Evolutionary conservation across 2,797 vertebrate genomes (phyloP), one percentile per base, ranked within the genome.

Genomic region (Poliocrania exsul): DNA sequence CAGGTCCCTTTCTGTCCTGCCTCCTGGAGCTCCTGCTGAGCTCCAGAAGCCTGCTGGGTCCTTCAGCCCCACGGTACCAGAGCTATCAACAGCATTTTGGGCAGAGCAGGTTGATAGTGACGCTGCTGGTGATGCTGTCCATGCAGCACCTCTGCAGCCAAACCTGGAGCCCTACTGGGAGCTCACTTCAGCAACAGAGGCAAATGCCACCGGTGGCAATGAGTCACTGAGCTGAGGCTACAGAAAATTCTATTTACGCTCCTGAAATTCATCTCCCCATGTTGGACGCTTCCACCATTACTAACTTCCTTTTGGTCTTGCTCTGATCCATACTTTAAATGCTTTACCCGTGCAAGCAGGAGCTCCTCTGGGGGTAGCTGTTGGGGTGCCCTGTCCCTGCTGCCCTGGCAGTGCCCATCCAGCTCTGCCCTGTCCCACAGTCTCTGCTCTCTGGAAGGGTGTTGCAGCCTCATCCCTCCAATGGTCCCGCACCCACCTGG

Each of bases 231-330:
- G 80, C 67, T 28, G 37, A 89, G 19, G 40, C 61, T 78, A 94
- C 50, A 85, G 62, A 92, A 85, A 92, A 89, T 75, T 71, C 81
- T 81, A 42, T 87, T 90, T 92, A 35, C 54, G 37, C 31, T 88
- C 58, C 88, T 74, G 38, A 92, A 89, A 94, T 94, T 44, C 29
- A 83, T 64, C 50, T 91, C 79, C 58, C 66, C 40, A 62, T 7
- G 0, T 42, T 40, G 38, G 61, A 79, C 58, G 51, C 69, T 95
- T 60, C 74, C 74, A 79, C 56, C 28, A 3, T 71, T 46, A 38
- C 35, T 54, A 83, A 87, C 72, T 93, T 89, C 56, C 19, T 56
- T 81, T 56, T 2, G 13, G 29, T 44, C 70, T 87, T 4, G 1
- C 67, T 77, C 50, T 24, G 5, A 62, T 72, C 16, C 1, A 4